Percentiles rank a stretch among this genome's conserved stretches.
Evolutionary conservation across 2,797 vertebrate species (phyloP).

Genomic region (Mallotus villosus): DNA sequence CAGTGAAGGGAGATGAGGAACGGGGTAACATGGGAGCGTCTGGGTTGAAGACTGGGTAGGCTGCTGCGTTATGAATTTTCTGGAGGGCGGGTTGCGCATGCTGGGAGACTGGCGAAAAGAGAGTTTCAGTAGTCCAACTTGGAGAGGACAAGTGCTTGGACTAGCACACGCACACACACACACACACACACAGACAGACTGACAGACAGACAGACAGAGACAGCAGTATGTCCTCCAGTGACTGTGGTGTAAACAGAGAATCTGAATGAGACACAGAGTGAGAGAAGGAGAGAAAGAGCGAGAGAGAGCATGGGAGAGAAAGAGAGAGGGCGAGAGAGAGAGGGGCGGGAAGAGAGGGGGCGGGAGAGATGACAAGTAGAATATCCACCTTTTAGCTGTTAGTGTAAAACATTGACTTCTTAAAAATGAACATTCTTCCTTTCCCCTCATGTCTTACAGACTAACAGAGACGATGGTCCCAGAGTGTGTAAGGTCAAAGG

Average conservation of each 20-base stretch:
- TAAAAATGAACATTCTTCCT: neutral
- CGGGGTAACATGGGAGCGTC: too few species aligned
- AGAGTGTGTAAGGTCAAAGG: neutral
- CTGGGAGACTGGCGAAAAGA: too few species aligned
- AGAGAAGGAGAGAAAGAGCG: neutral
- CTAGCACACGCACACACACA: slow-evolving; percentile 1
- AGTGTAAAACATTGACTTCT: neutral
- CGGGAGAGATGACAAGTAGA: neutral
- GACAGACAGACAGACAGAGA: slow-evolving; percentile 17
- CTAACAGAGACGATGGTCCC: neutral
- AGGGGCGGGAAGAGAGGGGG: neutral
- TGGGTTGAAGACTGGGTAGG: too few species aligned
- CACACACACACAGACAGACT: neutral
- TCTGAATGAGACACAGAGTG: neutral
- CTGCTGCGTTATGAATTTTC: too few species aligned
- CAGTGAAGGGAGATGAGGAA: too few species aligned
- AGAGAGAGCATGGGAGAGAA: neutral
- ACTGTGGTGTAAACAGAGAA: slow-evolving; percentile 14
- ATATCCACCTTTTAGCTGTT: neutral
- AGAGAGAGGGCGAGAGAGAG: neutral
- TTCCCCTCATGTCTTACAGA: neutral
- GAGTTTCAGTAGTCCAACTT: too few species aligned
- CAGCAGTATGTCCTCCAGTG: slow-evolving; percentile 22
- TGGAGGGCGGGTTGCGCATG: neutral
- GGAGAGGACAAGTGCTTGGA: too few species aligned